Conservation (phyloP, 2,888 invertebrate genomes). For the Philereme vetulata region DNA sequence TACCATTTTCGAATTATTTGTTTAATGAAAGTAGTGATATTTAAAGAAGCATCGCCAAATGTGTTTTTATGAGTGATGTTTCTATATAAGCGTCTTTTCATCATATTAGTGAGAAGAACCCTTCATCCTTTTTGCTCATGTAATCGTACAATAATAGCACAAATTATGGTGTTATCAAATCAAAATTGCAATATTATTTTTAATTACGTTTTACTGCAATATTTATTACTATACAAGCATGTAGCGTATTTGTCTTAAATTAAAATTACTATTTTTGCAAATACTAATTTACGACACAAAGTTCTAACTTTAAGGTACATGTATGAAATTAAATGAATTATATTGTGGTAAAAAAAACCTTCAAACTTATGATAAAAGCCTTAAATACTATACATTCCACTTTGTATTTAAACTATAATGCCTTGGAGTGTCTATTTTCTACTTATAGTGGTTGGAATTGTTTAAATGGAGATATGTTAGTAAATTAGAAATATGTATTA, state of each 20-base stretch:
- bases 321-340: constrained; percentile 13
- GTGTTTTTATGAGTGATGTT: constrained; percentile 7
- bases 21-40: constrained; percentile 4
- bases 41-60: constrained; percentile 6
- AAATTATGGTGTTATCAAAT: constrained; percentile 7
- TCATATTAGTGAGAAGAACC: constrained; percentile 3
- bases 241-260: background rate
- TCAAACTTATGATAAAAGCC: constrained; percentile 78
- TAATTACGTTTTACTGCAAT: constrained; percentile 13
- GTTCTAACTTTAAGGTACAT: background rate
- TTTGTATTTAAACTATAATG: constrained; percentile 71
- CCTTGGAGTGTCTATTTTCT: constrained; percentile 71
- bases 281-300: background rate
- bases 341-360: constrained; percentile 51
- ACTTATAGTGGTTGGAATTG: constrained; percentile 51
- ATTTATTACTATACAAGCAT: constrained; percentile 8
- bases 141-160: constrained; percentile 18
- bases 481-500: constrained; percentile 50
- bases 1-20: constrained; percentile 19
- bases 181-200: constrained; percentile 21
- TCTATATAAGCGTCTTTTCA: background rate
- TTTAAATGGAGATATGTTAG: constrained; percentile 40
- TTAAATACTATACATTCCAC: constrained; percentile 79
- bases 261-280: background rate
- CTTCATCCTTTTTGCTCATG: constrained; percentile 19